A percentile compares a stretch with the other conserved stretches of the same genome.
Evolutionary conservation across 2,113 vertebrate species (phyloP).

Genomic region (Greenwoodochromis staneri): DNA sequence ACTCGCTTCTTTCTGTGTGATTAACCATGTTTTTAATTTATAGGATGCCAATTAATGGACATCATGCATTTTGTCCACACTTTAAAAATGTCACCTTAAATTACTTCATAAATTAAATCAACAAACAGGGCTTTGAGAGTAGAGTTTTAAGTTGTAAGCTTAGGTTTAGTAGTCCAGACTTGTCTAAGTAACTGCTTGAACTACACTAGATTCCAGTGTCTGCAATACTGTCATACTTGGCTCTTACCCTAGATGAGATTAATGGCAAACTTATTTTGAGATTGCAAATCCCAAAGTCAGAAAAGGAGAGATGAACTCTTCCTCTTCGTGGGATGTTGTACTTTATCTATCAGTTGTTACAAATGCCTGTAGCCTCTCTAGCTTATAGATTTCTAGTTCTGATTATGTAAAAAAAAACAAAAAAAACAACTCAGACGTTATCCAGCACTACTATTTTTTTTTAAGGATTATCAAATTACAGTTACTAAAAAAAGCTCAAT

Average conservation of each 20-base stretch:
- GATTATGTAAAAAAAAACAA: rapidly evolving
- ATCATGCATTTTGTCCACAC: neutral
- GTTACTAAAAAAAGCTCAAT: neutral
- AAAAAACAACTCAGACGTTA: neutral
- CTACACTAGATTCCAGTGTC: neutral
- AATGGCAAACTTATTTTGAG: neutral
- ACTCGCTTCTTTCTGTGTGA: neutral
- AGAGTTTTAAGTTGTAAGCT: neutral
- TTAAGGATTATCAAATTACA: neutral
- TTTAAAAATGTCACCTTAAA: neutral
- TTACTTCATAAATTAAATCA: neutral
- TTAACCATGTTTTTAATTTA: neutral
- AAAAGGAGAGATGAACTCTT: neutral
- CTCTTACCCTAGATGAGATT: neutral
- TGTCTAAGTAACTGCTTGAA: neutral
- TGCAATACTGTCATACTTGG: neutral
- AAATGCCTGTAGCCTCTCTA: neutral
- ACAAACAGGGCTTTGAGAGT: too few relatives aligned
- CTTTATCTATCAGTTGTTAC: neutral
- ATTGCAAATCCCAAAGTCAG: neutral
- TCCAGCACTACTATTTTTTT: neutral
- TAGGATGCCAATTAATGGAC: neutral
- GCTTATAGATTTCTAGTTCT: neutral
- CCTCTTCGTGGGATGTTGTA: neutral
- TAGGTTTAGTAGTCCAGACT: neutral